Percentiles rank a stretch among this genome's conserved stretches.
Evolutionary conservation across 1,140 invertebrate genomes (phyloP).

Genomic region (Bombus difficillimus): DNA sequence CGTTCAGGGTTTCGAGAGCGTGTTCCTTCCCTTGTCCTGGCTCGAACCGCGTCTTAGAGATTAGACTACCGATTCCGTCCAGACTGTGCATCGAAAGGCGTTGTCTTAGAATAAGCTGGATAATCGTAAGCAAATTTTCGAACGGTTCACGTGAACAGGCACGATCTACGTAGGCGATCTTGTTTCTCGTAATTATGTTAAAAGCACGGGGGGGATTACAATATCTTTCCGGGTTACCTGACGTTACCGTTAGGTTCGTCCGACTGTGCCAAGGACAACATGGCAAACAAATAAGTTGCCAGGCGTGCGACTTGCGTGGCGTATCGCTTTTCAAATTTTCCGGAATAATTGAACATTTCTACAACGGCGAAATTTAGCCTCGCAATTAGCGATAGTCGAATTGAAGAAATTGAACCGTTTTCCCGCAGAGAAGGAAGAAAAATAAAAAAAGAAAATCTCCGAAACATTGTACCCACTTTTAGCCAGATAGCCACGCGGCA

Average conservation of each 20-base stretch:
- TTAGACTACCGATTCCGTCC: constrained; percentile 59
- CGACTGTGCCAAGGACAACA: no score
- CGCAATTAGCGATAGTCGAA: no score
- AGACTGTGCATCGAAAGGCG: constrained; percentile 38
- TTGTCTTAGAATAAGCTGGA: constrained; percentile 76
- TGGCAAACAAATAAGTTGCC: no score
- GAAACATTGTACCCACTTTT: background rate
- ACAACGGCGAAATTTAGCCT: no score
- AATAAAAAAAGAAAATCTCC: background rate
- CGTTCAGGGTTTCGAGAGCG: background rate
- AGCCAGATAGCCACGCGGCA: background rate
- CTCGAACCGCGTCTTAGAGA: constrained; percentile 35
- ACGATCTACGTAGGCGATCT: constrained; percentile 30
- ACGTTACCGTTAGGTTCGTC: background rate
- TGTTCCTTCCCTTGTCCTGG: no score
- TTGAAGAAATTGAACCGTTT: no score
- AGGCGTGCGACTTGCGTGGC: fast-evolving
- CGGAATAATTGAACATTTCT: no score
- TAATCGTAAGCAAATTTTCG: constrained; percentile 71
- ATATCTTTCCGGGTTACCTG: constrained; percentile 41
- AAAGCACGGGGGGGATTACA: background rate
- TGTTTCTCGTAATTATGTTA: constrained; percentile 63
- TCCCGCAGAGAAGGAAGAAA: fast-evolving
- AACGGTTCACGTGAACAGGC: background rate
- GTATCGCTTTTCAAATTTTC: no score